These are phyloP conservation scores for Girardinus metallicus DNA, from an alignment of 2,797 vertebrate genomes.

Conservation along the genomic window DNA sequence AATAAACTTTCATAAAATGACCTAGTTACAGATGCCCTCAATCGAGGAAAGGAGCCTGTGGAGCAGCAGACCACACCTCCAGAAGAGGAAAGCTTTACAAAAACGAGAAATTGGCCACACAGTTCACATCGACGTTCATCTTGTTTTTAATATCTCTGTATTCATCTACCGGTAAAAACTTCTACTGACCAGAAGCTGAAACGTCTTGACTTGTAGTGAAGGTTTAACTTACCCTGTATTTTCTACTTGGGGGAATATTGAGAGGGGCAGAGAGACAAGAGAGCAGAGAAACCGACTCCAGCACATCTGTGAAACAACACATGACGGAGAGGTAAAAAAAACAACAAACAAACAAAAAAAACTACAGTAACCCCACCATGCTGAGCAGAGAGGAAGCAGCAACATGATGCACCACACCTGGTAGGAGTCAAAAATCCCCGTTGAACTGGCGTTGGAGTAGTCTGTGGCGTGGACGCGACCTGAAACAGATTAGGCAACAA, in stretches of 20 bases:
- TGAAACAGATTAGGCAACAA: constrained; percentile 61
- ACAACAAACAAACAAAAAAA: background rate
- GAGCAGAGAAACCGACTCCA: constrained; percentile 88
- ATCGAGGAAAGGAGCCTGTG: too few relatives aligned
- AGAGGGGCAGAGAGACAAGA: constrained; percentile 88
- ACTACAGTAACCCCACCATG: constrained; percentile 10
- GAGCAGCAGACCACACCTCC: too few relatives aligned
- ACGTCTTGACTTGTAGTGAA: background rate
- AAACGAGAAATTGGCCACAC: background rate
- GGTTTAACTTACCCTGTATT: constrained; percentile 87
- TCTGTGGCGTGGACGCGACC: constrained; percentile 91
- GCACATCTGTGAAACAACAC: constrained; percentile 85
- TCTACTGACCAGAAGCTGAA: background rate
- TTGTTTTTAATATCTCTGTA: background rate
- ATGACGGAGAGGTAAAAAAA: background rate
- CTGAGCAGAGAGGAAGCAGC: constrained; percentile 7
- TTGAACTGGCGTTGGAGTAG: constrained; percentile 94
- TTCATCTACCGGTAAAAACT: background rate
- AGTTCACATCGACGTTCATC: background rate
- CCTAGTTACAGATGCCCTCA: too few relatives aligned
- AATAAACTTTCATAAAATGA: too few relatives aligned
- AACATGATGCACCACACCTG: constrained; percentile 75
- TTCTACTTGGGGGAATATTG: constrained; percentile 89
- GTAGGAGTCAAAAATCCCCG: constrained; percentile 92
- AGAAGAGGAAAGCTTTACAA: background rate